A percentile compares a stretch with the other conserved stretches of the same genome.
Evolutionary conservation across 2,797 vertebrate species (phyloP).

Genomic region (Otolemur crassicaudatus): DNA sequence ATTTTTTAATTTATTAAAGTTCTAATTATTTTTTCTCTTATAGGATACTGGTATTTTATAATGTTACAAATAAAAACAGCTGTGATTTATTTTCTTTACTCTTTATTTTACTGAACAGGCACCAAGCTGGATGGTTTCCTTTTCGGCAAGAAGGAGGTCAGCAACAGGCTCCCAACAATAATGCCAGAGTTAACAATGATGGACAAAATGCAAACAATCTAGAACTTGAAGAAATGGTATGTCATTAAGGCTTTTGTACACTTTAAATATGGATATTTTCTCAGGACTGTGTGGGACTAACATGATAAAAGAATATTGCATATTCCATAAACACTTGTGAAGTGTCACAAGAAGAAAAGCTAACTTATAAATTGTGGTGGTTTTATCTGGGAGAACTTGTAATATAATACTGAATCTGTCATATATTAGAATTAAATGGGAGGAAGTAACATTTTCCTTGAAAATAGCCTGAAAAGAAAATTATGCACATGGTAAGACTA

Average conservation of each 20-base stretch:
- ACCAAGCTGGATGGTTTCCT: constrained; percentile 97
- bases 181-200: constrained; percentile 89
- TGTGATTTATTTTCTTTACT: constrained; percentile 55
- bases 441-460: background rate
- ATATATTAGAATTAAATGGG: background rate
- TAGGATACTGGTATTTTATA: background rate
- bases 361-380: background rate
- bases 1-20: background rate
- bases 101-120: constrained; percentile 87
- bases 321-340: background rate
- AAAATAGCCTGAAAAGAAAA: constrained; percentile 3
- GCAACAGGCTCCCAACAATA: constrained; percentile 89
- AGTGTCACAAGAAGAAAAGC: background rate
- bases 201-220: constrained; percentile 90
- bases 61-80: constrained; percentile 18
- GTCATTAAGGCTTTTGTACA: constrained; percentile 47
- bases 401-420: background rate
- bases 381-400: constrained; percentile 14
- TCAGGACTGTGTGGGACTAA: background rate
- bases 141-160: constrained; percentile 94
- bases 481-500: background rate
- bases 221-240: constrained; percentile 95
- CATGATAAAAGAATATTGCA: background rate
- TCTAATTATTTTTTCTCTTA: background rate
- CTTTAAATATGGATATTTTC: background rate